These are phyloP conservation scores for Incurvaria masculella DNA, from an alignment of 2,888 invertebrate genomes.

Conservation along the genomic window DNA sequence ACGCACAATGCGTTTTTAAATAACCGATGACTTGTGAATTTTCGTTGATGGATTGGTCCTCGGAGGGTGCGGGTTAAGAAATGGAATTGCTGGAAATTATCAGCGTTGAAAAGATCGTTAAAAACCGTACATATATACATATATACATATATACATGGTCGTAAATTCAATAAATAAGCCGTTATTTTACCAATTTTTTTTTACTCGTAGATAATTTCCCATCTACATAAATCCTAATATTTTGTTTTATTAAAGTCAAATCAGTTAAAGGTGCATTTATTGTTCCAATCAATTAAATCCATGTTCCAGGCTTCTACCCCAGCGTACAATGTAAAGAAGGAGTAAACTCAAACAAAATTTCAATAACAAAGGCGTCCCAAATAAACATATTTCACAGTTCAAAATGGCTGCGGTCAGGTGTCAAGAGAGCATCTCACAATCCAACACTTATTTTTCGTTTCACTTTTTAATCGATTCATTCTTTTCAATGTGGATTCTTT, in stretches of 20 bases:
- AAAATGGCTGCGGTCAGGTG: conserved; percentile 57
- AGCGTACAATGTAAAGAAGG: conserved; percentile 56
- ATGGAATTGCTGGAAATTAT: no score
- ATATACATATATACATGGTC: no score
- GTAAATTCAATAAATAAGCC: no score
- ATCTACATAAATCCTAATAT: no score
- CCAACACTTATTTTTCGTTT: conserved; percentile 36
- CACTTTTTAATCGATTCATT: conserved; percentile 44
- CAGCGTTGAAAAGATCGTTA: no score
- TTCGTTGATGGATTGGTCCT: conserved; percentile 48
- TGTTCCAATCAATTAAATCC: no score
- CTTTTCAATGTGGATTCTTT: conserved; percentile 39
- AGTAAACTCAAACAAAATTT: conserved; percentile 56
- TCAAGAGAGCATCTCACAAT: conserved; percentile 32
- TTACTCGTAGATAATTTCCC: no score
- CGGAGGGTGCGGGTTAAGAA: conserved; percentile 19
- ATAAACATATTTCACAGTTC: conserved; percentile 57
- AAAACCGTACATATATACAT: no score
- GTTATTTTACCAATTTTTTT: no score
- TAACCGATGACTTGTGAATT: conserved; percentile 55
- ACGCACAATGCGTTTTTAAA: conserved; percentile 47
- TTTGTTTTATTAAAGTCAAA: no score
- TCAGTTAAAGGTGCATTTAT: no score
- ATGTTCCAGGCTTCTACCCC: conserved; percentile 22
- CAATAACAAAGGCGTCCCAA: conserved; percentile 56